Conservation (phyloP, 2,797 vertebrate genomes). For the Zenarchopterus dispar region DNA sequence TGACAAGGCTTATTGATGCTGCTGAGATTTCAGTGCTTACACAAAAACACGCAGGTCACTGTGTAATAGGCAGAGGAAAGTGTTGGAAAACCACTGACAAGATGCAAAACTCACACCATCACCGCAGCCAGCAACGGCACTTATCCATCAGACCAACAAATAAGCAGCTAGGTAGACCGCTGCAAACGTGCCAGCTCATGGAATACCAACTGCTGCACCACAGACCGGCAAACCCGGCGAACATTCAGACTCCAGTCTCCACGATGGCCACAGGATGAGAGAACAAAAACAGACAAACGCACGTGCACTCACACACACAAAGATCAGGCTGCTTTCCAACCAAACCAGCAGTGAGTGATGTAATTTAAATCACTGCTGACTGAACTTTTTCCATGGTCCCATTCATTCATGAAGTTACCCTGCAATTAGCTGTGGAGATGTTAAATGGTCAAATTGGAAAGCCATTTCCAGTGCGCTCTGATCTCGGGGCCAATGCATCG, state of each 20-base stretch:
- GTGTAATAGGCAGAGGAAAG: slow-evolving; percentile 41
- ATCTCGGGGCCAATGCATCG: slow-evolving; percentile 35
- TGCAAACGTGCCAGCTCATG: slow-evolving; percentile 49
- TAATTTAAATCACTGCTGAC: slow-evolving; percentile 70
- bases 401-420: slow-evolving; percentile 54
- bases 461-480: slow-evolving; percentile 40
- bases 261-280: slow-evolving; percentile 41
- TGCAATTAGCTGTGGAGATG: slow-evolving; percentile 53
- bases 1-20: slow-evolving; percentile 26
- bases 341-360: slow-evolving; percentile 55
- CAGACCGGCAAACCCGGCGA: slow-evolving; percentile 60
- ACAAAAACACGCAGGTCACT: slow-evolving; percentile 40
- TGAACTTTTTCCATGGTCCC: slow-evolving; percentile 72
- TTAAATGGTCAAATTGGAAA: slow-evolving; percentile 46
- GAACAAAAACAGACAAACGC: slow-evolving; percentile 31
- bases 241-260: slow-evolving; percentile 66
- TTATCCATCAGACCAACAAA: slow-evolving; percentile 71
- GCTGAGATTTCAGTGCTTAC: slow-evolving; percentile 26
- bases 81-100: slow-evolving; percentile 68
- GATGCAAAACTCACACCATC: slow-evolving; percentile 63
- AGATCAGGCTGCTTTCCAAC: slow-evolving; percentile 48
- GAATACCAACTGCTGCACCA: slow-evolving; percentile 56
- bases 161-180: slow-evolving; percentile 75
- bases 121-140: slow-evolving; percentile 35
- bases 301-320: slow-evolving; percentile 16